Conservation (phyloP, 1,140 invertebrate species). For the Scaptomyza hsui region DNA sequence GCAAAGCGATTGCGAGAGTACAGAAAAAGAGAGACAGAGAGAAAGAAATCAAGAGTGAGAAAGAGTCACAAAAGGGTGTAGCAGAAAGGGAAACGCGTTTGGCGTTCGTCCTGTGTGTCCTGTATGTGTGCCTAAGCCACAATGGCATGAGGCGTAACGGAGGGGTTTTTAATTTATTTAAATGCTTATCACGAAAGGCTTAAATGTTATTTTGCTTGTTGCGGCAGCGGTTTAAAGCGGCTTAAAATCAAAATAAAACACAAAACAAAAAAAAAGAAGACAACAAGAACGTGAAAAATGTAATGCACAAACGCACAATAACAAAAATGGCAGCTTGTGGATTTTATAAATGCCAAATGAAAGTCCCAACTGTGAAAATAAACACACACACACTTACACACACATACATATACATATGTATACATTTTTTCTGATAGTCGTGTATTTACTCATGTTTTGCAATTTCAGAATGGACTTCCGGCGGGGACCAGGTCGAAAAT, state of each 20-base stretch:
- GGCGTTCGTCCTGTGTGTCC: constrained; percentile 21
- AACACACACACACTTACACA: neutral
- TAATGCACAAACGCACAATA: constrained; percentile 36
- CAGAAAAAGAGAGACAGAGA: neutral
- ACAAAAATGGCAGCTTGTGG: constrained; percentile 11
- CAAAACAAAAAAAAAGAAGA: constrained; percentile 31
- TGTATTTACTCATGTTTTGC: constrained; percentile 4
- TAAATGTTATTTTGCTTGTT: constrained; percentile 80
- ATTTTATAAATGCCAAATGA: neutral
- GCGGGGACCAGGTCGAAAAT: constrained; percentile 17
- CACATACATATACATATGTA: neutral
- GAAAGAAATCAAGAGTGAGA: neutral
- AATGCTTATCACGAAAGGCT: constrained; percentile 82
- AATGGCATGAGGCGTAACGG: constrained; percentile 26
- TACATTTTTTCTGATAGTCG: neutral
- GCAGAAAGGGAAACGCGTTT: neutral
- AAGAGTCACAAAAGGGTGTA: constrained; percentile 9
- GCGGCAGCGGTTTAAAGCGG: constrained; percentile 77
- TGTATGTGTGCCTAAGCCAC: constrained; percentile 39
- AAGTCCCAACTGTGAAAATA: constrained; percentile 2
- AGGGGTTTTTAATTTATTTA: constrained; percentile 78
- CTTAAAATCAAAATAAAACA: constrained; percentile 50
- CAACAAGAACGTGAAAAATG: neutral
- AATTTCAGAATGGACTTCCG: constrained; percentile 16
- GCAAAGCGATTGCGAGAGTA: constrained; percentile 4